Conservation (phyloP, 92 coral and sea anemone species). For the Pocillopora meandrina region DNA sequence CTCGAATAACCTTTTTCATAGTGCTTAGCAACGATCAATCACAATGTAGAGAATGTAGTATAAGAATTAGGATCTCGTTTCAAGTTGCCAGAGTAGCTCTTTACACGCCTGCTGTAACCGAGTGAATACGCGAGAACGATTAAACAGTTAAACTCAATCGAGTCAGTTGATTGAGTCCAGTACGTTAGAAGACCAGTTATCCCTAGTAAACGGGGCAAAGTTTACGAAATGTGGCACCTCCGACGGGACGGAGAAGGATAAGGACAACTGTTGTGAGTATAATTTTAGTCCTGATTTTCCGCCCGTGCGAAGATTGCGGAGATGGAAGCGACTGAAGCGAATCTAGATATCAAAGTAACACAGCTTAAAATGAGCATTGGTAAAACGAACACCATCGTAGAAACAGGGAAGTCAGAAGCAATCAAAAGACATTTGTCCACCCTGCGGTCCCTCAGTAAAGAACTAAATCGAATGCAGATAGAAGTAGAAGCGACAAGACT, state of each 20-base stretch:
- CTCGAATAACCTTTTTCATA: no score
- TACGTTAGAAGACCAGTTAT: neutral
- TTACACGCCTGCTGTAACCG: no score
- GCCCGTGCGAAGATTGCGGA: neutral
- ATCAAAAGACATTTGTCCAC: conserved; percentile 9
- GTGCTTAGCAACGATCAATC: no score
- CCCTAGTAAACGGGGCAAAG: neutral
- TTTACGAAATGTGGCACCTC: conserved; percentile 57
- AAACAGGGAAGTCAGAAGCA: neutral
- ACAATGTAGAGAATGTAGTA: no score
- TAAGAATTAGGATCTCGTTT: no score
- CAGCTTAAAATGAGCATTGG: conserved; percentile 33
- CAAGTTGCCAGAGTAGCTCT: no score
- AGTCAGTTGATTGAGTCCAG: no score
- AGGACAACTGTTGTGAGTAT: conserved; percentile 17
- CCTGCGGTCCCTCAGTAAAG: neutral
- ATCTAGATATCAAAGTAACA: neutral
- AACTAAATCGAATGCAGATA: neutral
- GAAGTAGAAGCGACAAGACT: conserved; percentile 25
- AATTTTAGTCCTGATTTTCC: conserved; percentile 14
- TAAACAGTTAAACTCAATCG: no score
- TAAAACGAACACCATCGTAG: neutral
- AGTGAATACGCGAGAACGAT: no score
- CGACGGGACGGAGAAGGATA: conserved; percentile 37
- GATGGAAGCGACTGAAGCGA: neutral